A percentile compares a stretch with the other conserved stretches of the same genome.
phyloP scores from a whole-genome alignment of 2,113 vertebrate genomes.

The Siniperca knerii region DNA sequence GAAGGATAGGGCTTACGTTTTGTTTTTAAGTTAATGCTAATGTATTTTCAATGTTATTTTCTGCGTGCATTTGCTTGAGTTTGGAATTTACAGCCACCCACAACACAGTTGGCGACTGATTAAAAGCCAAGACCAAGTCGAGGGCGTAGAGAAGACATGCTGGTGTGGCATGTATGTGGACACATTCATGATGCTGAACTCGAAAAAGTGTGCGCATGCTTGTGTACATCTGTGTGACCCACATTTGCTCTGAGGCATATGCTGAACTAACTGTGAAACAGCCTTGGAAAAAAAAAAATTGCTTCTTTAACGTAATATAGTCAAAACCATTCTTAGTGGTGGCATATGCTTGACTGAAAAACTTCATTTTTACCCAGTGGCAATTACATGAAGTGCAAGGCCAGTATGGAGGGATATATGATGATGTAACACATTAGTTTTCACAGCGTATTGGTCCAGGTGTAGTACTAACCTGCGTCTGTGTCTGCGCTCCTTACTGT shows the following conservation, averaged over 20 bases:
- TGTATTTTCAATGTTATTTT: not conserved
- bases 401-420: not conserved
- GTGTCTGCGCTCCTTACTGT: constrained; percentile 91
- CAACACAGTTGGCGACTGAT: not conserved
- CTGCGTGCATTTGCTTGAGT: not conserved
- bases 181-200: not conserved
- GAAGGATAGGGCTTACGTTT: not conserved
- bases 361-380: not conserved
- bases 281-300: not conserved
- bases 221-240: not conserved
- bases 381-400: not conserved
- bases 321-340: not conserved
- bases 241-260: not conserved
- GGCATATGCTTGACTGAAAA: not conserved
- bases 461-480: constrained; percentile 82
- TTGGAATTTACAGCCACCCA: constrained; percentile 6
- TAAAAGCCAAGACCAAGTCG: not conserved
- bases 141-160: not conserved
- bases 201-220: not conserved
- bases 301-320: not conserved
- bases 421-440: not conserved
- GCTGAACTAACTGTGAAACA: not conserved
- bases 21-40: not conserved
- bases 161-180: not conserved
- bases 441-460: not conserved